These are phyloP conservation scores for Rhingia campestris DNA, from an alignment of 2,888 invertebrate species.

Conservation along the genomic window DNA sequence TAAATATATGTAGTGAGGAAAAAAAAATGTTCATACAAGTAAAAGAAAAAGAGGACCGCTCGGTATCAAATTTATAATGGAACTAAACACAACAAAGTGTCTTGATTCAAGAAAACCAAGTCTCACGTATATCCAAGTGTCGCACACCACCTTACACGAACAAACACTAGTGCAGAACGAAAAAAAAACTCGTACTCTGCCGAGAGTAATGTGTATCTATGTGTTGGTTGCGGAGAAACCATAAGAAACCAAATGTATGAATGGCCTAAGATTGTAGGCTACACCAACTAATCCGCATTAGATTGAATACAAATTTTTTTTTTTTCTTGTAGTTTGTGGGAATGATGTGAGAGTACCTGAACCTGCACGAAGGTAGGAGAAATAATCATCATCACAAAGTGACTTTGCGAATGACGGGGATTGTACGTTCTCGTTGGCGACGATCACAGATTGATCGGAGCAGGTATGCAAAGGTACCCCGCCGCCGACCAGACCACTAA, in stretches of 20 bases:
- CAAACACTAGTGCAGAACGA: constrained; percentile 31
- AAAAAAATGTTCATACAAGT: constrained; percentile 8
- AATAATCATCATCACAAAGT: constrained; percentile 35
- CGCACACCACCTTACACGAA: constrained; percentile 37
- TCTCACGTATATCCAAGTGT: constrained; percentile 48
- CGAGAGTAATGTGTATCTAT: not conserved
- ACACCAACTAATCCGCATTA: constrained; percentile 51
- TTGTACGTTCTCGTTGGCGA: constrained; percentile 42
- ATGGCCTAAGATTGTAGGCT: constrained; percentile 61
- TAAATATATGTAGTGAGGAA: constrained; percentile 22
- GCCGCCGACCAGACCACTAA: constrained; percentile 10
- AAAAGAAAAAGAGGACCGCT: constrained; percentile 78
- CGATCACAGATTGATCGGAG: constrained; percentile 57
- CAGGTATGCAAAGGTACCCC: constrained; percentile 50
- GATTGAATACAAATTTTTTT: constrained; percentile 59
- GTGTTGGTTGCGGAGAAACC: constrained; percentile 47
- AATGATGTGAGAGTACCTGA: constrained; percentile 20
- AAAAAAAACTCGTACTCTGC: not conserved
- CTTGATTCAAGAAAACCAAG: constrained; percentile 75
- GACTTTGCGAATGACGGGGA: constrained; percentile 59
- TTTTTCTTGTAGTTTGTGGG: constrained; percentile 18
- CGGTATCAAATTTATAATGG: constrained; percentile 81
- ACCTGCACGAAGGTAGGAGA: constrained; percentile 41
- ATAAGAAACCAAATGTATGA: constrained; percentile 71
- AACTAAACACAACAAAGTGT: constrained; percentile 79